Evolutionary conservation across 2,113 vertebrate genomes (phyloP).

Genomic region (Xenopus laevis): DNA sequence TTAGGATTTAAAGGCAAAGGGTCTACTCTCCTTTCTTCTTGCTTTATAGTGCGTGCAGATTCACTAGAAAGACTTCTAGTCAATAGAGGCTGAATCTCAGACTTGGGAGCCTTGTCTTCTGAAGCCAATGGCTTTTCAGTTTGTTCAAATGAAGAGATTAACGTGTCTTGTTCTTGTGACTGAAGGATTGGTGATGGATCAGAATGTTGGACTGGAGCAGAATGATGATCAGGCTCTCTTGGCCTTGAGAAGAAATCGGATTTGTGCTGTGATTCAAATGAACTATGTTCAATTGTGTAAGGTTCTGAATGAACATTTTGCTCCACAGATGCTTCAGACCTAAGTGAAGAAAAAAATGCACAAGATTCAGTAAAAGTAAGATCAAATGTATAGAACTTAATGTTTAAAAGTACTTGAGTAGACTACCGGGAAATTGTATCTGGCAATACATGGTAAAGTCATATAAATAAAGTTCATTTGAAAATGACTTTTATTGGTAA

Average conservation of each 20-base stretch:
- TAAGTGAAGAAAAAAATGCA: conserved; percentile 28
- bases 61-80: conserved; percentile 86
- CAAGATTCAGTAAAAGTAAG: too few relatives aligned
- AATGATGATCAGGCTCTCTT: conserved; percentile 66
- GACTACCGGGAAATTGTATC: too few relatives aligned
- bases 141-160: conserved; percentile 70
- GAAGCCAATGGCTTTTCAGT: conserved; percentile 56
- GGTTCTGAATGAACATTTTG: conserved; percentile 62
- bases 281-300: conserved; percentile 70
- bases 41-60: conserved; percentile 79
- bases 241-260: conserved; percentile 80
- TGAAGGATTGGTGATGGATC: conserved; percentile 73
- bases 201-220: conserved; percentile 70
- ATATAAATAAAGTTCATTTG: too few relatives aligned
- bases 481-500: too few relatives aligned
- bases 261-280: conserved; percentile 76
- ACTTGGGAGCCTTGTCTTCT: conserved; percentile 68
- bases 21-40: conserved; percentile 83
- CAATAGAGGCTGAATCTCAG: conserved; percentile 72
- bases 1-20: conserved; percentile 62
- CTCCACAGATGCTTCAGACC: conserved; percentile 62
- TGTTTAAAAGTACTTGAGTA: too few relatives aligned
- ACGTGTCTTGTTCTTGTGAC: conserved; percentile 58
- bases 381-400: too few relatives aligned
- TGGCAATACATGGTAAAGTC: too few relatives aligned